phyloP scores from a whole-genome alignment of 2,888 invertebrate genomes.

The Agrilus mali region DNA sequence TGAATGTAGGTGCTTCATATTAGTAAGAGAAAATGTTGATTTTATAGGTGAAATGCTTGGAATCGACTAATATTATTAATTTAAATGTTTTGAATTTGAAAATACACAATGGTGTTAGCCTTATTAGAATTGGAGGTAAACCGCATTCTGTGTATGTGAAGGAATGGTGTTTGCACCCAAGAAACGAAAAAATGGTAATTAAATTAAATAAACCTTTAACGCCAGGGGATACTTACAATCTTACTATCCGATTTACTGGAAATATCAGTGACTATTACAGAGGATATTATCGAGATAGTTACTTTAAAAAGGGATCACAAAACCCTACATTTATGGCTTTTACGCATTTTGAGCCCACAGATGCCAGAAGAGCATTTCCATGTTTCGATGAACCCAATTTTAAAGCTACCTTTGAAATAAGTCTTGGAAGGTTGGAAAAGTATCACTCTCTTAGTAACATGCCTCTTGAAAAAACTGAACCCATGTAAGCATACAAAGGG shows the following conservation, averaged over 20 bases:
- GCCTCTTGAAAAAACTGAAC: slow-evolving; percentile 40
- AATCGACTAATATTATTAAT: slow-evolving; percentile 29
- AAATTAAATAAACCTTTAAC: slow-evolving; percentile 21
- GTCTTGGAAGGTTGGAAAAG: slow-evolving; percentile 46
- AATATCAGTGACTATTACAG: slow-evolving; percentile 42
- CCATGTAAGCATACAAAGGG: slow-evolving; percentile 34
- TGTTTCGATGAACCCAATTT: no score
- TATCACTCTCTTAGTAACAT: slow-evolving; percentile 60
- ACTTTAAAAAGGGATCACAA: slow-evolving; percentile 35
- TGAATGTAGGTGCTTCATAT: no score
- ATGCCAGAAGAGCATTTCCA: no score
- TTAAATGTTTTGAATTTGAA: no score
- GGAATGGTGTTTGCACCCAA: no score
- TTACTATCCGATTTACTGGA: slow-evolving; percentile 42
- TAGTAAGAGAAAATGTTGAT: slow-evolving; percentile 1
- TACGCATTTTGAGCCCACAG: no score
- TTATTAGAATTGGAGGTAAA: no score
- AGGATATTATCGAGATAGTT: slow-evolving; percentile 57
- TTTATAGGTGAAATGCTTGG: slow-evolving; percentile 37
- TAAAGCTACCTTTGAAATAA: slow-evolving; percentile 43
- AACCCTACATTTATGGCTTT: slow-evolving; percentile 29
- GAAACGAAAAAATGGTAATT: no score
- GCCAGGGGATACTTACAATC: slow-evolving; percentile 38
- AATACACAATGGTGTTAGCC: no score
- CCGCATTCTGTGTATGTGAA: no score